Evolutionary conservation across 2,113 vertebrate species (phyloP).

Genomic region (Abramis brama): DNA sequence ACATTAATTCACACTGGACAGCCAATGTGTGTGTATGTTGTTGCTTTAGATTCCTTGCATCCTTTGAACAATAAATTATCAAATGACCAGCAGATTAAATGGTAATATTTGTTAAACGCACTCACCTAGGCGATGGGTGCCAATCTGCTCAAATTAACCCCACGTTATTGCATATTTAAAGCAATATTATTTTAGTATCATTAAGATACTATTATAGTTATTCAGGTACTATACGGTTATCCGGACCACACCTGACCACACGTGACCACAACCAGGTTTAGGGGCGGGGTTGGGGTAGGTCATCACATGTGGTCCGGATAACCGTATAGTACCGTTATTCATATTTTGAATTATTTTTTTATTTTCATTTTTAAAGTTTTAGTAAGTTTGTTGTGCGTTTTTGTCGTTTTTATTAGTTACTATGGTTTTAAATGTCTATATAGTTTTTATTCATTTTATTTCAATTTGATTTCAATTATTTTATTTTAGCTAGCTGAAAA

Average conservation of each 20-base stretch:
- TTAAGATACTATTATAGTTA: not conserved
- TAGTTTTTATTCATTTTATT: not conserved
- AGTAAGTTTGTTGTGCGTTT: not conserved
- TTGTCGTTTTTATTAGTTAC: not conserved
- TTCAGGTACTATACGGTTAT: no score
- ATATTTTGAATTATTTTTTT: no score
- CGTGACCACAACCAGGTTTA: no score
- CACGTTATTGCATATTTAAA: not conserved
- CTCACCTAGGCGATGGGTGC: not conserved
- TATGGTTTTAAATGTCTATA: not conserved
- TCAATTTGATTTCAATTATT: not conserved
- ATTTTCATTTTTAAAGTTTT: not conserved
- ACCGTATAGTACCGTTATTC: no score
- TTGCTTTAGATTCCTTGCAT: not conserved
- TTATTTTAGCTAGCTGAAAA: not conserved
- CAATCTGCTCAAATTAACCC: not conserved
- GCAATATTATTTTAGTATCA: not conserved
- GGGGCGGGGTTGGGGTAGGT: no score
- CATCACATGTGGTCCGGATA: no score
- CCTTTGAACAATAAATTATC: not conserved
- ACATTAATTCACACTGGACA: constrained; percentile 53
- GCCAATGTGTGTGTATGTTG: constrained; percentile 47
- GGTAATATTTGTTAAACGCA: not conserved
- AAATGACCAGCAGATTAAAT: not conserved
- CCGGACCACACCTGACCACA: no score